phyloP scores from a whole-genome alignment of 2,797 vertebrate species.

The Pangasius sanitwongsei region DNA sequence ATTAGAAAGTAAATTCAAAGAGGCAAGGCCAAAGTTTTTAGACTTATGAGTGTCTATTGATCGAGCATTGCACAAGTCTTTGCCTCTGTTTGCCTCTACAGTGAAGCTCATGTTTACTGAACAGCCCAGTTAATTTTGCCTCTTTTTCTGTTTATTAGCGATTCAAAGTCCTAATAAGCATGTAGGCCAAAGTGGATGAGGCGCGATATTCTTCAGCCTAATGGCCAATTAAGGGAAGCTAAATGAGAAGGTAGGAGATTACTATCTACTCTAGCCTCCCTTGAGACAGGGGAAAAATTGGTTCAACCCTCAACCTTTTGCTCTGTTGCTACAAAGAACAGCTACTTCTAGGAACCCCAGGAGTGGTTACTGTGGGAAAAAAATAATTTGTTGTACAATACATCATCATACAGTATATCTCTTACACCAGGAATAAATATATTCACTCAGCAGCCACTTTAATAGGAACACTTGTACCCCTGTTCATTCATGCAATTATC shows the following conservation, averaged over 20 bases:
- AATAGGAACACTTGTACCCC: not conserved
- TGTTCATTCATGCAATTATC: not conserved
- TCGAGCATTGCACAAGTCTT: conserved; percentile 39
- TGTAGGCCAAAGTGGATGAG: conserved; percentile 67
- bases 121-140: conserved; percentile 60
- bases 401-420: not conserved
- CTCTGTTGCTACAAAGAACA: conserved; percentile 42
- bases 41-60: conserved; percentile 44
- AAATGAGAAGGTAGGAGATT: conserved; percentile 75
- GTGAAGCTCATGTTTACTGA: conserved; percentile 51
- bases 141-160: conserved; percentile 76
- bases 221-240: conserved; percentile 80
- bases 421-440: not conserved
- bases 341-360: conserved; percentile 24
- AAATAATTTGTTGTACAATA: conserved; percentile 27
- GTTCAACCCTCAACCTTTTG: conserved; percentile 54
- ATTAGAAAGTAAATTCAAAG: conserved; percentile 72
- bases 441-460: not conserved
- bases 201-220: conserved; percentile 77
- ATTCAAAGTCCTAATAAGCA: conserved; percentile 80
- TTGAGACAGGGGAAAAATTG: conserved; percentile 62
- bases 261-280: conserved; percentile 70
- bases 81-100: conserved; percentile 30
- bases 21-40: conserved; percentile 32
- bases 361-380: not conserved